Base-by-base conservation (phyloP, 2,888 invertebrate species). In the Aspidiotus destructor region DNA sequence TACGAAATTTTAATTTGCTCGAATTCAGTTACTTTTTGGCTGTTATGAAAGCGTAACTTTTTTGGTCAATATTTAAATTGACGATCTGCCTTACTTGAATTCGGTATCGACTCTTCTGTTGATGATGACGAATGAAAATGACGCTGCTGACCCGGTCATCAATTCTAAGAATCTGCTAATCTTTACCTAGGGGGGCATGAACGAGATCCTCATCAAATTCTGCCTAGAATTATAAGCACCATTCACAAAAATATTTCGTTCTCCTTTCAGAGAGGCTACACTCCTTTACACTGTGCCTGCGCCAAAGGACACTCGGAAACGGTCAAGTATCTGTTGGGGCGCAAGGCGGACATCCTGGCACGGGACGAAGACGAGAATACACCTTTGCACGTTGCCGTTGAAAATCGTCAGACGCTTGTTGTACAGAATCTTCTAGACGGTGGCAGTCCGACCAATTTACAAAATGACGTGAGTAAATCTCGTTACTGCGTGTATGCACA, bases 301-400 rank as follows among this genome's bases (percentile, higher is more conserved):
- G 85, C 85, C 74, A 81, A 83, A 10, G 87, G 86, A 0, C 85
- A 87, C 75, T 79, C 80, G 62, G 79, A 82, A 42, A 83, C 85
- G 2, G 82, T 83, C 69, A 80, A 83, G 63, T 79, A 83, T 73
- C 79, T 85, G 72, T 80, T 87, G 71, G 75, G 79, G 13, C 79
- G 80, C 70, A 84, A 84, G 11, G 86, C 86, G 1, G 81, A 85
- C 70, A 82, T 85, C 73, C 86, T 88, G 74, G 84, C 85, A 42
- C 81, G 82, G 70, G 89, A 89, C 75, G 81, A 82, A 73, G 84
- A 85, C 15, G 89, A 88, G 13, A 85, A 82, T 73, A 86, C 87
- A 7, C 86, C 89, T 0, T 80, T 91, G 41, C 89, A 90, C 75
- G 81, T 87, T 63, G 88, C 89, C 0, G 85, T 88, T 0, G 86